Base-by-base conservation (phyloP, 1,140 invertebrate genomes). In the Zaprionus tsacasi region DNA sequence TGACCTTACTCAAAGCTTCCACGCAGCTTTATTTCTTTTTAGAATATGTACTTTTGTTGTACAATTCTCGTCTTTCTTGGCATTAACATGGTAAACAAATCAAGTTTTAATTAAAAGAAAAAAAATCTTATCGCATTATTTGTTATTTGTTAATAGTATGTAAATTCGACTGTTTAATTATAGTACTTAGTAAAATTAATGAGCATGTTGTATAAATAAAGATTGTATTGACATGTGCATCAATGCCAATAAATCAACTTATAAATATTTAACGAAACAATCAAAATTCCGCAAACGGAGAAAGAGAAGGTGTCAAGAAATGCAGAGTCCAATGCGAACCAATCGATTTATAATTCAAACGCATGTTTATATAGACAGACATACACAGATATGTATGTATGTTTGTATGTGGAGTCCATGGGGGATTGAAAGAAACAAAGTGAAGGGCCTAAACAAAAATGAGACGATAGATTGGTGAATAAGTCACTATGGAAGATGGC, bases 231-330 rank as follows among this genome's bases (percentile, higher is more conserved):
- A 38, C 43, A 65, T 65, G 35, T 52, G 55, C 52, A 57, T 66
- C 33, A 65, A 58, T 33, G 35, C 30, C 17, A 56, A 59, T 66
- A 57, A 65, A 72, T 66, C 70, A 73, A 73, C 43, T 43, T 25
- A 73, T 54, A 54, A 68, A 56, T 55, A 59, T 66, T 67, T 56
- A 67, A 33, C 40, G 13, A 50, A 68, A 68, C 48, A 59, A 68
- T 68, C n/a, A 68, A 73, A 58, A 73, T 67, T 54, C 43, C 70
- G 15, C 13, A 30, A 15, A 25, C 8, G 15, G 17, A 50, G 45
- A 50, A 58, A 66, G 61, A 66, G 70, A 64, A 54, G 55, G 65
- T 68, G 50, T 73, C 35, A 52, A 68, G 56, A 40, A 52, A 67
- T 30, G 17, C 40, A 56, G 60, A 71, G 61, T 67, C 67, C 56